Conservation (phyloP, 2,797 vertebrate species). For the Microhierax caerulescens region DNA sequence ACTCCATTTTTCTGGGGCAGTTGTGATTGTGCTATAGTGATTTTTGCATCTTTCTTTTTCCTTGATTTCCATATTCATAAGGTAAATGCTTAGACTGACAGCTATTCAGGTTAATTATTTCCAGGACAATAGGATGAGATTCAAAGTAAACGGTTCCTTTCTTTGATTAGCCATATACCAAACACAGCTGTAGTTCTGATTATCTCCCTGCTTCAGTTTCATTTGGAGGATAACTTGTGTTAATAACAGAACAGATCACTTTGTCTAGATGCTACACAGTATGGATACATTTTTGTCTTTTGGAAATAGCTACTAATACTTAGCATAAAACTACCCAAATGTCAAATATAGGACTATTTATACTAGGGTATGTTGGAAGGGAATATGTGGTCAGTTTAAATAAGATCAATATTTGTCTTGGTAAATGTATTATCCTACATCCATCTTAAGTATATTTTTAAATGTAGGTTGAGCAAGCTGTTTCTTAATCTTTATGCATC, state of each 20-base stretch:
- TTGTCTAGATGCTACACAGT: neutral
- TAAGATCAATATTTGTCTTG: neutral
- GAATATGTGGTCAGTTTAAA: neutral
- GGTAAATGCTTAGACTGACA: neutral
- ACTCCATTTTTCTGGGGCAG: neutral
- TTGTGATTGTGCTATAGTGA: neutral
- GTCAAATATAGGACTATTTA: neutral
- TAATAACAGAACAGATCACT: neutral
- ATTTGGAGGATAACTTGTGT: constrained; percentile 15
- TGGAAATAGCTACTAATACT: neutral
- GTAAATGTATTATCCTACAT: neutral
- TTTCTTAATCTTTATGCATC: neutral
- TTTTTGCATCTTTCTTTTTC: neutral
- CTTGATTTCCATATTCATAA: neutral
- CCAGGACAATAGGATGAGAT: constrained; percentile 1
- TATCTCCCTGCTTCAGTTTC: constrained; percentile 10
- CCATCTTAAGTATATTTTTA: neutral
- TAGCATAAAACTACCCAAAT: neutral
- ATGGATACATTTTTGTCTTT: neutral
- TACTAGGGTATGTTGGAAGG: neutral
- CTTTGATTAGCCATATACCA: constrained; percentile 12
- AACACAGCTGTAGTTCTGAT: constrained; percentile 32
- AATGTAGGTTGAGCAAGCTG: neutral
- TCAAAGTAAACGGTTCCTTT: constrained; percentile 40
- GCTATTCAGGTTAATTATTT: neutral